phyloP scores from a whole-genome alignment of 2,113 vertebrate genomes.

The Callospermophilus lateralis region DNA sequence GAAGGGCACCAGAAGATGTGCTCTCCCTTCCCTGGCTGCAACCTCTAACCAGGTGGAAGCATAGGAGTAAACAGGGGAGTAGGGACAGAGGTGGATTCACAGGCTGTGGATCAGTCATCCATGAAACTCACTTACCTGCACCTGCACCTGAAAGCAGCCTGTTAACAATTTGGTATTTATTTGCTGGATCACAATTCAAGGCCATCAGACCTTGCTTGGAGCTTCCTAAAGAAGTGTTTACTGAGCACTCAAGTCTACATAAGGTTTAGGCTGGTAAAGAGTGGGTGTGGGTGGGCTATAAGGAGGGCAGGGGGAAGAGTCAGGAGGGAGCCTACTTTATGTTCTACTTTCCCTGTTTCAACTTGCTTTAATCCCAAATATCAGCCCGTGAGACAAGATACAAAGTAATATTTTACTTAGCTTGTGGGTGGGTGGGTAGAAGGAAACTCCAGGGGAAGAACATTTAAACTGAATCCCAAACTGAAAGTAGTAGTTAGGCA shows the following conservation, averaged over 20 bases:
- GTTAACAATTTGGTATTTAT: not conserved
- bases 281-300: not conserved
- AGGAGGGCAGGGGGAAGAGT: no score
- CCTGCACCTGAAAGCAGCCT: not conserved
- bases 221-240: not conserved
- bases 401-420: not conserved
- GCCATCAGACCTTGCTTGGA: not conserved
- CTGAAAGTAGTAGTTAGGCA: not conserved
- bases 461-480: not conserved
- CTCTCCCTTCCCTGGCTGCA: not conserved
- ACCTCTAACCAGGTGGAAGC: not conserved
- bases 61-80: not conserved
- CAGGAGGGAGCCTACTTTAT: not conserved
- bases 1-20: not conserved
- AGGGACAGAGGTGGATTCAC: no score
- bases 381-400: not conserved
- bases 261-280: not conserved
- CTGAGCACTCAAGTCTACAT: no score
- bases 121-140: not conserved
- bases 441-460: not conserved
- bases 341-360: not conserved
- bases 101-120: not conserved
- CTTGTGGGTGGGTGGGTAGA: not conserved
- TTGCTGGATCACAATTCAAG: not conserved
- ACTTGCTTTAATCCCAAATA: not conserved